Percentiles rank a stretch among this genome's conserved stretches.
Conservation (phyloP, 1,140 invertebrate genomes). For the Cryptotermes secundus region DNA sequence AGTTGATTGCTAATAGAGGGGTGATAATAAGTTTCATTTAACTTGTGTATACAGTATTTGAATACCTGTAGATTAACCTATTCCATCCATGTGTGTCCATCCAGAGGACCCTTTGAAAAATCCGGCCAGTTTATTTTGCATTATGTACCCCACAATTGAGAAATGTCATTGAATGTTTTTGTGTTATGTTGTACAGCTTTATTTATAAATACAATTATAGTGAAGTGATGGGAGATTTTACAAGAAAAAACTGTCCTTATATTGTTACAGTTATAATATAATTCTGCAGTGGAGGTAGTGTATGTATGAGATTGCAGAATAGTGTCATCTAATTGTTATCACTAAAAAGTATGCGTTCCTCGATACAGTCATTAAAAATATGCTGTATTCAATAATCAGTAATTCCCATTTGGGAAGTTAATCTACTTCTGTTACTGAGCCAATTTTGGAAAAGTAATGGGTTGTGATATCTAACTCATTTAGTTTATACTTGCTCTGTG, state of each 20-base stretch:
- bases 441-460: background rate
- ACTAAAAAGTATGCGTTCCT: background rate
- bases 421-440: background rate
- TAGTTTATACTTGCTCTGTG: background rate
- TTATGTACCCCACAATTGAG: background rate
- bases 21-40: no score
- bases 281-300: background rate
- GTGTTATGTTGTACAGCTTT: background rate
- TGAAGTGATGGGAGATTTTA: background rate
- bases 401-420: slow-evolving; percentile 1
- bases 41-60: background rate
- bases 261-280: background rate
- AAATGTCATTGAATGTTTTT: background rate
- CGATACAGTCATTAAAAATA: background rate
- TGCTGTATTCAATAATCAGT: background rate
- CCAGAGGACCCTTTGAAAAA: background rate
- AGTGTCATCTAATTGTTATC: background rate
- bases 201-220: background rate
- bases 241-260: background rate
- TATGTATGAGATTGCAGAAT: background rate
- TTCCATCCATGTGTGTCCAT: slow-evolving; percentile 5
- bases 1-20: no score
- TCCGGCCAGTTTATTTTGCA: background rate
- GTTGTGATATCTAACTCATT: background rate
- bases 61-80: slow-evolving; percentile 15